A percentile compares a stretch with the other conserved stretches of the same genome.
These are phyloP conservation scores for Aphidius gifuensis DNA, from an alignment of 1,140 invertebrate genomes.

Conservation along the genomic window DNA sequence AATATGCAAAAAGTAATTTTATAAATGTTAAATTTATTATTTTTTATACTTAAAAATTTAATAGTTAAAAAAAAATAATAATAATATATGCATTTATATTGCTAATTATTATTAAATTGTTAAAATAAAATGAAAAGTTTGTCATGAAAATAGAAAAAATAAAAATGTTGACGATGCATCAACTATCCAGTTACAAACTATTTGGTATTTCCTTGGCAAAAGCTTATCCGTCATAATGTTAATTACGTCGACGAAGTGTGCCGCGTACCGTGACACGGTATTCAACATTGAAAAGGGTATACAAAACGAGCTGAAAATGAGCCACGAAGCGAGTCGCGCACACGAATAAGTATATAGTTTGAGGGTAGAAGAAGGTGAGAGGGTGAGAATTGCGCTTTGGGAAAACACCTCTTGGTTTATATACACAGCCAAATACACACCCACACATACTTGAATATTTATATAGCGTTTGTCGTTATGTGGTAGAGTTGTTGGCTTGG, in stretches of 20 bases:
- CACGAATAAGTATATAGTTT: too few species aligned
- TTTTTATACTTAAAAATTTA: too few species aligned
- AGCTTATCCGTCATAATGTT: slow-evolving; percentile 39
- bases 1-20: too few species aligned
- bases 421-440: not conserved
- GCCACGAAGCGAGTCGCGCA: slow-evolving; percentile 15
- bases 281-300: not conserved
- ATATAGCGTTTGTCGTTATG: not conserved
- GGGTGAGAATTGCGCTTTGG: not conserved
- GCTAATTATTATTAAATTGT: not conserved
- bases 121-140: not conserved
- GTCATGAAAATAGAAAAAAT: slow-evolving; percentile 26
- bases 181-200: slow-evolving; percentile 42
- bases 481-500: too few species aligned
- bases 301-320: slow-evolving; percentile 23
- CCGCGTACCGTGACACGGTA: slow-evolving; percentile 22
- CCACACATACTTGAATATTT: too few species aligned
- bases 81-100: too few species aligned
- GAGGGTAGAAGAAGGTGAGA: not conserved
- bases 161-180: too few species aligned
- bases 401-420: not conserved
- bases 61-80: too few species aligned
- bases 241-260: slow-evolving; percentile 42
- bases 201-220: slow-evolving; percentile 28
- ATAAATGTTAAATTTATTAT: too few species aligned